Percentiles rank a stretch among this genome's conserved stretches.
phyloP scores from a whole-genome alignment of 2,888 invertebrate genomes.

The Cylindroiulus punctatus region DNA sequence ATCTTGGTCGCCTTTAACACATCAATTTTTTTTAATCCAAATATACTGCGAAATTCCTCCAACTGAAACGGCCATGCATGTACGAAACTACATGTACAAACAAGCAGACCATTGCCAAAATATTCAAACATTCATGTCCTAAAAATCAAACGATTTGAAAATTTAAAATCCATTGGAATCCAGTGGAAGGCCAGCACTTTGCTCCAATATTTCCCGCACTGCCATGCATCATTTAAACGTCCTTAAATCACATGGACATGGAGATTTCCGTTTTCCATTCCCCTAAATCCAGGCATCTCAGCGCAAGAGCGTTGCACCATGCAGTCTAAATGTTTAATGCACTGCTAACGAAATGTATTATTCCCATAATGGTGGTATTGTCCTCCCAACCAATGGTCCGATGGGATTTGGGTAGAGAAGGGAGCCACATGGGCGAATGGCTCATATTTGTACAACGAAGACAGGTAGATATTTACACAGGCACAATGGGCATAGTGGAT shows the following conservation, averaged over 20 bases:
- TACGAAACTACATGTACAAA: too few species aligned
- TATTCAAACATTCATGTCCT: neutral
- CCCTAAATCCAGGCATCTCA: neutral
- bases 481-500: neutral
- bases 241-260: neutral
- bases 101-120: too few species aligned
- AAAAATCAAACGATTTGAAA: neutral
- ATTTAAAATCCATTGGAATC: neutral
- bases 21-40: too few species aligned
- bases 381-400: conserved; percentile 47
- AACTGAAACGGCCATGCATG: too few species aligned
- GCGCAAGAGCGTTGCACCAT: conserved; percentile 15
- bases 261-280: neutral
- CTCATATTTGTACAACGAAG: neutral
- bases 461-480: neutral
- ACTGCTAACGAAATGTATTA: conserved; percentile 47
- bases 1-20: too few species aligned
- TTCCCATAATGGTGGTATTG: conserved; percentile 50
- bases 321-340: conserved; percentile 51
- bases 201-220: neutral
- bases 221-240: neutral
- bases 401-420: conserved; percentile 46
- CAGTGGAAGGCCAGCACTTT: neutral
- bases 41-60: too few species aligned
- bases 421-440: conserved; percentile 33